Base-by-base conservation (phyloP, 2,888 invertebrate genomes). In the Deilephila porcellus region DNA sequence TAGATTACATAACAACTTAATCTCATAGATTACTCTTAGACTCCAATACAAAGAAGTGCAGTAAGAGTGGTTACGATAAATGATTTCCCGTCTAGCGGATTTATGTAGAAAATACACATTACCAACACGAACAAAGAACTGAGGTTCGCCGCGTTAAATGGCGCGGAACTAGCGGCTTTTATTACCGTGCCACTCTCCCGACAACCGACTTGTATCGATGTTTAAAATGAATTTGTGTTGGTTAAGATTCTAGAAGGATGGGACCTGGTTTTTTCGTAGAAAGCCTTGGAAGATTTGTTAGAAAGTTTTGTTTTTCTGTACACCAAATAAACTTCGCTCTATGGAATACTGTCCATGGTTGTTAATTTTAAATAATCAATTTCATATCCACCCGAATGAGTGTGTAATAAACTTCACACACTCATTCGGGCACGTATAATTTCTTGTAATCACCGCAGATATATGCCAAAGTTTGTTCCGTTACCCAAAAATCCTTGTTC, bases 81-180 rank as follows among this genome's bases (percentile, higher is more conserved):
- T 52, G 67, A 67, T 67, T 67, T 67, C 45, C 37, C 45, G 45
- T 67, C 19, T 71, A 45, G 56, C 78, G 78, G 77, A 78, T 79
- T 79, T 78, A 77, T 73, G 78, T 76, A 71, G 73, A 75, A 63
- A 74, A 73, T 73, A 77, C 80, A 76, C 74, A 59, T 62, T 71
- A 73, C 75, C 79, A 79, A 82, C 82, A 81, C 80, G 81, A 87
- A 86, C 83, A 84, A 86, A 83, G 81, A 81, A 79, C 74, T 76
- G 32, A 70, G 78, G 77, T 71, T 76, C 78, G 75, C 79, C 79
- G 80, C 75, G 83, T 80, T 86, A 86, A 90, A 90, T 90, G 88
- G 86, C 77, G 81, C 80, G 83, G 82, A 87, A 84, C 83, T 80
- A 79, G 80, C 72, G 70, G 70, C 78, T 86, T 88, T 86, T 86